Evolutionary conservation across 2,797 vertebrate species (phyloP).

Genomic region (Smutsia temminckii): DNA sequence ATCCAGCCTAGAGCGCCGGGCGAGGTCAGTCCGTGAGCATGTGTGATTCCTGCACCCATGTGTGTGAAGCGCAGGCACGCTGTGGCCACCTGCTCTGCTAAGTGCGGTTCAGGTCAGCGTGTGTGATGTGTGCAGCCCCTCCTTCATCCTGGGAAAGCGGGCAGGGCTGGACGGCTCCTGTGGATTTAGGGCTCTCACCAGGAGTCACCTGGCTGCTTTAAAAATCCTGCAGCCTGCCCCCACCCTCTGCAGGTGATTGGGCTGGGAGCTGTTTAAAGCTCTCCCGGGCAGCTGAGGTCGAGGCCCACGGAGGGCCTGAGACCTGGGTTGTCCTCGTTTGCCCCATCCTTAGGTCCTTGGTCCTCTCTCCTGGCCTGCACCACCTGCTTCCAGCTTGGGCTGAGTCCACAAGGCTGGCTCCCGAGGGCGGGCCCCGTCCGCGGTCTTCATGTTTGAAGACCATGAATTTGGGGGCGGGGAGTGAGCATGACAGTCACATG

Average conservation of each 20-base stretch:
- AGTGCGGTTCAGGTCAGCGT: neutral
- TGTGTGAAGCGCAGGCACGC: rapidly evolving
- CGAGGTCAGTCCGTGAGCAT: constrained; percentile 86
- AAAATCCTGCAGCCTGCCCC: no score
- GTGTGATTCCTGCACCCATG: rapidly evolving
- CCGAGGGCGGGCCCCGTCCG: no score
- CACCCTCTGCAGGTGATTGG: rapidly evolving
- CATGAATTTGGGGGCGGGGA: neutral
- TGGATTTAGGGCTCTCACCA: neutral
- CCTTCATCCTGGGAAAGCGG: neutral
- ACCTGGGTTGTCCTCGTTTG: no score
- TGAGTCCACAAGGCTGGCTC: neutral
- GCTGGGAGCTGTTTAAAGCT: neutral
- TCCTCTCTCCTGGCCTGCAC: rapidly evolving
- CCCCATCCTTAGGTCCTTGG: no score
- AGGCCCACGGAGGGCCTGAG: rapidly evolving
- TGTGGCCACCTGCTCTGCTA: no score
- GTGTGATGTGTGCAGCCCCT: neutral
- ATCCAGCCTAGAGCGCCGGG: constrained; percentile 84
- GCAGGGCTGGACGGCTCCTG: rapidly evolving
- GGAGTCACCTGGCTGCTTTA: neutral
- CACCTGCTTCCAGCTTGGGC: rapidly evolving
- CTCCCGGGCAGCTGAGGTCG: rapidly evolving
- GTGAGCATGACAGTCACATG: rapidly evolving
- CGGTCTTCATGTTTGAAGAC: neutral